Conservation (phyloP, 2,797 vertebrate genomes). For the Cygnus olor region DNA sequence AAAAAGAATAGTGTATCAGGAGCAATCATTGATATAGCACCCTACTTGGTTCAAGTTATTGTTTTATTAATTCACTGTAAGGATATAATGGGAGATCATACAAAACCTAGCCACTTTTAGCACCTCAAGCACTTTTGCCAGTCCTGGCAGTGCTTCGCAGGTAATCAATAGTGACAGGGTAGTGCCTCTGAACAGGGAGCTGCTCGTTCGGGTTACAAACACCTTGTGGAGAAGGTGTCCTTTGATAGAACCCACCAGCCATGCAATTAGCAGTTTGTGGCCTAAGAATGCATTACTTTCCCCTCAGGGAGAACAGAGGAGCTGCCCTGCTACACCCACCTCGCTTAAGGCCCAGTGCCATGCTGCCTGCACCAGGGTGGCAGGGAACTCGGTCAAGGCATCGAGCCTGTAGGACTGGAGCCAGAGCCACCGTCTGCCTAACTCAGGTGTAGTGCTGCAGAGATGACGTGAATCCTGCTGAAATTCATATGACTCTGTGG, state of each 20-base stretch:
- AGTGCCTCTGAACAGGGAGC: not conserved
- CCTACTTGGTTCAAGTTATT: not conserved
- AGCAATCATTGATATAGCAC: not conserved
- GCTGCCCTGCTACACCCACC: not conserved
- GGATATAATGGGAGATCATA: constrained; percentile 4
- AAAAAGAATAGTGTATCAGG: not conserved
- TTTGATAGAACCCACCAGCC: not conserved
- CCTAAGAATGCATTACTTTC: not conserved
- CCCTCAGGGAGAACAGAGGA: not conserved
- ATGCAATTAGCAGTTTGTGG: not conserved
- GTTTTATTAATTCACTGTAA: constrained; percentile 33
- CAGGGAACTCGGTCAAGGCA: not conserved
- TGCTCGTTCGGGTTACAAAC: not conserved
- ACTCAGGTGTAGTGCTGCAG: not conserved
- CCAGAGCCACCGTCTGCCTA: not conserved
- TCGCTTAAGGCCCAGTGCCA: not conserved
- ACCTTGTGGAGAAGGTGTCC: not conserved
- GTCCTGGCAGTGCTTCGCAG: not conserved
- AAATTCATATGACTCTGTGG: not conserved
- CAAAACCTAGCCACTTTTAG: not conserved
- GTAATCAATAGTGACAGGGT: not conserved
- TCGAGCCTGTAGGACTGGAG: not conserved
- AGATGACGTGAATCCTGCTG: not conserved
- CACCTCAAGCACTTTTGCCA: not conserved
- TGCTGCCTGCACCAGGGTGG: fast-evolving